Base-by-base conservation (phyloP, 2,797 vertebrate species). In the Telmatherina bonti region DNA sequence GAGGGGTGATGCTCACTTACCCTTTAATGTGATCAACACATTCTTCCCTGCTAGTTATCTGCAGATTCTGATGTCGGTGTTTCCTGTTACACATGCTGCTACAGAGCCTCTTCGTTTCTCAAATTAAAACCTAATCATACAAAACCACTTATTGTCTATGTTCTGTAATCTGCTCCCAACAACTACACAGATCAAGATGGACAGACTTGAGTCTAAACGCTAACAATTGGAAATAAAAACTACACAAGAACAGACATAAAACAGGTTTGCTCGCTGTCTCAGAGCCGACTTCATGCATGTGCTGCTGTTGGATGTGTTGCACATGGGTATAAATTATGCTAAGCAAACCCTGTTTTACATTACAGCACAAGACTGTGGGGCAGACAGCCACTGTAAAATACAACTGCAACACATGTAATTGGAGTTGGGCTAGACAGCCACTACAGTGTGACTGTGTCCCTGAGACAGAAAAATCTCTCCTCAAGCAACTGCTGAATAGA, bases 61-160 rank as follows among this genome's bases (percentile, higher is more conserved):
- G 65, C 64, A 62, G 57, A 62, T 51, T 78, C 73, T 76, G 43
- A 73, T 70, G 76, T 63, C 72, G 26, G 62, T 77, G 61, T 66
- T 78, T 84, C 72, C 83, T 79, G 67, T 82, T 74, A 77, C 79
- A 71, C 79, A 74, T 3, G 9, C 66, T 49, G 67, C 67, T 68
- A 85, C 90, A 88, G 29, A 74, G 75, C 58, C 79, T 77, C 74
- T 85, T 90, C 89, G 87, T 91, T 83, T 72, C 65, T 60, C 60
- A 77, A 86, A 89, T 91, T 88, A 91, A 85, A 82, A 58, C 63
- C 70, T 76, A 81, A 89, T 86, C 76, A 66, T 65, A 85, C 78
- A 85, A 85, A 85, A 78, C 63, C 65, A 70, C 47, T 72, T 83
- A 82, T 81, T 87, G 83, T 91, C 75, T 74, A 65, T 45, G 69